These are phyloP conservation scores for Cerastis rubricosa DNA, from an alignment of 2,888 invertebrate genomes.

Conservation along the genomic window DNA sequence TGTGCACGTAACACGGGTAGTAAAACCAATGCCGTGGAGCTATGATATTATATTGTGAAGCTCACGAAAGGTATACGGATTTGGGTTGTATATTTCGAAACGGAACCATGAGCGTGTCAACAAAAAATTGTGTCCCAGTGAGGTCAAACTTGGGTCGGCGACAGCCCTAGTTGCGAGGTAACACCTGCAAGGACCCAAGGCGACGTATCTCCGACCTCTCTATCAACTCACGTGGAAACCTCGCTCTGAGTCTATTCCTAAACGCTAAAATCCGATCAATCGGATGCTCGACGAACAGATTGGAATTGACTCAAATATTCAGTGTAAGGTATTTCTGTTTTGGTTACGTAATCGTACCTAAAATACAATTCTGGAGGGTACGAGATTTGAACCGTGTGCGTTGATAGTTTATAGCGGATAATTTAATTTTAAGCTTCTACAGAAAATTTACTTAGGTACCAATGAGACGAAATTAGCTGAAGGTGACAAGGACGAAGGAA, in stretches of 20 bases:
- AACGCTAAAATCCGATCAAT: constrained; percentile 56
- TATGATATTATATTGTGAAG: background rate
- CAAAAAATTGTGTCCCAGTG: background rate
- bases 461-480: background rate
- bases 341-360: constrained; percentile 42
- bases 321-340: constrained; percentile 18
- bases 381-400: background rate
- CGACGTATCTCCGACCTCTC: constrained; percentile 46
- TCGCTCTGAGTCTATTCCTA: constrained; percentile 51
- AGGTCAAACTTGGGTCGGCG: constrained; percentile 28
- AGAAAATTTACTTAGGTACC: background rate
- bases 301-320: constrained; percentile 43
- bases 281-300: constrained; percentile 36
- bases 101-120: constrained; percentile 7
- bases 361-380: constrained; percentile 31
- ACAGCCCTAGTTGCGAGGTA: constrained; percentile 69
- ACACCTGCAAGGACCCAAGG: constrained; percentile 70
- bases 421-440: background rate
- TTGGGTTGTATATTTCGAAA: constrained; percentile 16
- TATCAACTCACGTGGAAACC: constrained; percentile 60
- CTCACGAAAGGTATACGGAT: background rate
- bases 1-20: background rate
- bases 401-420: constrained; percentile 2
- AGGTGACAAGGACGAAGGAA: background rate
- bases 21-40: background rate